Base-by-base conservation (phyloP, 2,888 invertebrate species). In the Amiota mariae region DNA sequence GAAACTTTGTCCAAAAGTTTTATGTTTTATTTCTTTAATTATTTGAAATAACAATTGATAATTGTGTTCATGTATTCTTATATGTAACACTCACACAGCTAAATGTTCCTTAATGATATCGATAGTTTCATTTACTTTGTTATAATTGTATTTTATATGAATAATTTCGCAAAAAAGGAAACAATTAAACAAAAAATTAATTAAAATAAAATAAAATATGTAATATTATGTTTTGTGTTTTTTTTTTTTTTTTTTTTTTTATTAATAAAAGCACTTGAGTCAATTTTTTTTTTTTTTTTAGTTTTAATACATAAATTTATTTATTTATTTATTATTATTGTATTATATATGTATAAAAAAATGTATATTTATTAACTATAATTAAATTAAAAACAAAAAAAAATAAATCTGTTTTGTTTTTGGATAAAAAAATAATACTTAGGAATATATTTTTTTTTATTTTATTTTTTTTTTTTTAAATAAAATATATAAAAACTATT, bases 381-480 rank as follows among this genome's bases (percentile, higher is more conserved):
- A 61, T 61, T 11, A 63, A 63, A 36, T 36, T 63, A 12, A 24
- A 63, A 10, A 63, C 20, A 63, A 63, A n/a, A 47, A 15, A 66
- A 46, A 66, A 70, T 47, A 73, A 71, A 66, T 71, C 61, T 66
- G 67, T 54, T 71, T 74, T 71, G 46, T 71, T 11, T n/a, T 72
- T 63, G 36, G 51, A 73, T 67, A 56, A 54, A 72, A 67, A 72
- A 73, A 72, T 49, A 70, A 75, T 48, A 70, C n/a, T 54, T 51
- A 54, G 12, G 13, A 61, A 61, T 24, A 12, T n/a, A n/a, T n/a
- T n/a, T n/a, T n/a, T n/a, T n/a, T n/a, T n/a, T n/a, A n/a, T n/a
- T n/a, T n/a, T n/a, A n/a, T n/a, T n/a, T n/a, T n/a, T n/a, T n/a
- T n/a, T n/a, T 61, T 61, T 61, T 18, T 68, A 68, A 51, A 54